phyloP scores from a whole-genome alignment of 1,140 invertebrate genomes.

The Anadara kagoshimensis region DNA sequence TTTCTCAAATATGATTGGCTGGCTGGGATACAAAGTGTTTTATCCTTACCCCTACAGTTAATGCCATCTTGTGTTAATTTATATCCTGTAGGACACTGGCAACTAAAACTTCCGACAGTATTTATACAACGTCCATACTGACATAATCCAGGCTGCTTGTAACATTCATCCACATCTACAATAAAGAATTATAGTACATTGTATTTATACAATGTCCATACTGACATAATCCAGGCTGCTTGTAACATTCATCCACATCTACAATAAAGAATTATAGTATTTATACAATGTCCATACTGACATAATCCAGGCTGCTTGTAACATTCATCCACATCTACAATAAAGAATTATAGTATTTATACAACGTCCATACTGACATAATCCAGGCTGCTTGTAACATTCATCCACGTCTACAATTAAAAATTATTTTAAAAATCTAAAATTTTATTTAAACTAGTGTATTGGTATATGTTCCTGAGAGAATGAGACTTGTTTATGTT shows the following conservation, averaged over 20 bases:
- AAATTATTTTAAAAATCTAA: no score
- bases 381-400: conserved; percentile 81
- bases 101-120: conserved; percentile 68
- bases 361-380: conserved; percentile 82
- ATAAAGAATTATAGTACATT: conserved; percentile 4
- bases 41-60: conserved; percentile 80
- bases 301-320: conserved; percentile 73
- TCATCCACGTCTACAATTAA: conserved; percentile 79
- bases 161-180: conserved; percentile 82
- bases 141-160: conserved; percentile 80
- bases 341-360: conserved; percentile 53
- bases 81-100: conserved; percentile 74
- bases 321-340: conserved; percentile 82
- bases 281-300: conserved; percentile 79
- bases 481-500: no score
- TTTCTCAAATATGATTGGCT: no score
- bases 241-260: conserved; percentile 84
- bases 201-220: conserved; percentile 80
- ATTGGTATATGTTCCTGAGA: no score
- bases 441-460: no score
- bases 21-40: no score
- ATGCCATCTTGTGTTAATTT: conserved; percentile 75
- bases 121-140: conserved; percentile 80
- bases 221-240: conserved; percentile 53
- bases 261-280: conserved; percentile 52